Conservation (phyloP, 2,888 invertebrate genomes). For the Phyto melanocephala region DNA sequence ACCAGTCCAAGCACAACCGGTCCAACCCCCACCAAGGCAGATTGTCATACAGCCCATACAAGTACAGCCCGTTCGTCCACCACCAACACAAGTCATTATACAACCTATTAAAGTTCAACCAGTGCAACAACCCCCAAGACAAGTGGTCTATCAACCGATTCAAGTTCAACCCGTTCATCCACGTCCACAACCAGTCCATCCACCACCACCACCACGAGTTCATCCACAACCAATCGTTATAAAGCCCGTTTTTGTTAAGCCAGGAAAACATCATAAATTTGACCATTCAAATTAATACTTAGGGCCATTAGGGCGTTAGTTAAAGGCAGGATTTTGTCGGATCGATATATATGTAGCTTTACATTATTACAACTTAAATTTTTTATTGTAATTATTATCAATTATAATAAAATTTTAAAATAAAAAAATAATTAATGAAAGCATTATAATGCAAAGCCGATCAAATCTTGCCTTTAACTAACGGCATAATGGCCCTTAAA, state of each 20-base stretch:
- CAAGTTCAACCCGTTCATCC: neutral
- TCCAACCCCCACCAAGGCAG: conserved; percentile 21
- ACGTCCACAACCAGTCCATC: conserved; percentile 4
- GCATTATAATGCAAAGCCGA: no score
- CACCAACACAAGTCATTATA: conserved; percentile 1
- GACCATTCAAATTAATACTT: neutral
- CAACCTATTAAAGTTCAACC: conserved; percentile 34
- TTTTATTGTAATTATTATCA: no score
- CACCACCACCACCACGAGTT: conserved; percentile 3
- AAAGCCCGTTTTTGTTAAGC: conserved; percentile 33
- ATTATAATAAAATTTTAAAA: no score
- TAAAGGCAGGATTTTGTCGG: no score
- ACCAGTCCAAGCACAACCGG: neutral
- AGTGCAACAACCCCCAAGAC: conserved; percentile 1
- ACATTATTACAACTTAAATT: no score
- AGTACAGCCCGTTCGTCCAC: neutral
- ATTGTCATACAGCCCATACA: neutral
- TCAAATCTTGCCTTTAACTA: no score
- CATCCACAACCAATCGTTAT: conserved; percentile 17
- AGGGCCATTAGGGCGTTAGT: no score
- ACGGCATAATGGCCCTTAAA: no score
- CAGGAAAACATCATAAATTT: conserved; percentile 21
- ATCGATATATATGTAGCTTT: no score
- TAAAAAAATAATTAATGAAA: no score
- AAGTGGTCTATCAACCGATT: no score